A percentile compares a stretch with the other conserved stretches of the same genome.
phyloP scores from a whole-genome alignment of 2,797 vertebrate species.

The Tympanoctomys barrerae region DNA sequence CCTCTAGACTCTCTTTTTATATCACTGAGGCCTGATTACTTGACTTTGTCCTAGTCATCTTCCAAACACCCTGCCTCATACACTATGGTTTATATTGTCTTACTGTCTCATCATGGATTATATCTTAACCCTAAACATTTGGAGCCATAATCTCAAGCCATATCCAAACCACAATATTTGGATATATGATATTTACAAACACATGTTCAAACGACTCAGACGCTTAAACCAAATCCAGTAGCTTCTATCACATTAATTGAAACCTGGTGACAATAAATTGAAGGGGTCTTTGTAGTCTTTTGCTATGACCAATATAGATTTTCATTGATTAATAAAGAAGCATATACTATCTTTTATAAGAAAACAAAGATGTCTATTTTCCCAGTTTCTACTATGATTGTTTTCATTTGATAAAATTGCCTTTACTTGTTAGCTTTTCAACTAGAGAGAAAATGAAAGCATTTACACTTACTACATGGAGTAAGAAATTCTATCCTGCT shows the following conservation, averaged over 20 bases:
- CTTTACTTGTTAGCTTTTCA: neutral
- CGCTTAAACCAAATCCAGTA: neutral
- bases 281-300: neutral
- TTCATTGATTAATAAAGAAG: neutral
- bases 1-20: neutral
- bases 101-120: neutral
- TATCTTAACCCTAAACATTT: neutral
- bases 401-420: neutral
- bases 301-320: neutral
- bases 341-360: neutral
- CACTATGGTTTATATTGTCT: neutral
- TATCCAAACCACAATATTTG: neutral
- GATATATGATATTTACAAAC: conserved; percentile 6
- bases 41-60: neutral
- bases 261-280: neutral
- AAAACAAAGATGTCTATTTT: neutral
- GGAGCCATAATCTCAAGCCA: no score
- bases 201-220: neutral
- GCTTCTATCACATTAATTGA: neutral
- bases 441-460: conserved; percentile 13
- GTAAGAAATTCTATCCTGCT: conserved; percentile 8
- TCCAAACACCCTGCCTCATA: neutral
- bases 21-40: neutral
- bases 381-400: neutral
- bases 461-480: neutral